phyloP scores from a whole-genome alignment of 2,113 vertebrate species.

The Cynoglossus semilaevis region DNA sequence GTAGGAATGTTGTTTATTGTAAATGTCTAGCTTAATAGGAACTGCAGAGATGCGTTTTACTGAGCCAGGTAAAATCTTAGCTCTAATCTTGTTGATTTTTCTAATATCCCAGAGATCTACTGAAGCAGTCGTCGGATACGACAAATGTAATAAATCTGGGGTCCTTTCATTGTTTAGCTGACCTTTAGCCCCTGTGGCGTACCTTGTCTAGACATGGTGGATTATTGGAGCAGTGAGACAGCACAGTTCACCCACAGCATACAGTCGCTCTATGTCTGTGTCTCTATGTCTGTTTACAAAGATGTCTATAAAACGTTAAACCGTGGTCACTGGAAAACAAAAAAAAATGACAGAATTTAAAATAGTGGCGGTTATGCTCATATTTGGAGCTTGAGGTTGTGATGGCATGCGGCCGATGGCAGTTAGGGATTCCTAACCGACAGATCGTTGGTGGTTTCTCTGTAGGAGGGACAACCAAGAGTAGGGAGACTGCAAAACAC shows the following conservation, averaged over 20 bases:
- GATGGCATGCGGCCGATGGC: slow-evolving; percentile 28
- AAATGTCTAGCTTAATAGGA: no score
- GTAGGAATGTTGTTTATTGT: no score
- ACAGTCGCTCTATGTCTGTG: not conserved
- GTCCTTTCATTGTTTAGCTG: slow-evolving; percentile 36
- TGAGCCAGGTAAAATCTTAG: no score
- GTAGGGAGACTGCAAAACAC: slow-evolving; percentile 28
- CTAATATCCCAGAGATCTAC: not conserved
- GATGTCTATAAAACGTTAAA: not conserved
- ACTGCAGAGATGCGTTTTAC: no score
- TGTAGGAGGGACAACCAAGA: slow-evolving; percentile 22
- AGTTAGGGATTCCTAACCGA: slow-evolving; percentile 23
- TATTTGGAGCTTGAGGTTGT: slow-evolving; percentile 10
- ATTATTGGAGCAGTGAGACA: slow-evolving; percentile 30
- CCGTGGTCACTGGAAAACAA: not conserved
- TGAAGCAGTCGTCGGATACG: not conserved
- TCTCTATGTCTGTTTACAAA: not conserved
- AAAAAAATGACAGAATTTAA: not conserved
- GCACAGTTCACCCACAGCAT: slow-evolving; percentile 9
- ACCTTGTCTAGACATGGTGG: slow-evolving; percentile 47
- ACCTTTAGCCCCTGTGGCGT: slow-evolving; percentile 49
- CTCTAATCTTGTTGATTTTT: no score
- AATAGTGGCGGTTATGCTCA: slow-evolving; percentile 1
- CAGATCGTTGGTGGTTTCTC: slow-evolving; percentile 46
- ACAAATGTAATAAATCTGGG: slow-evolving; percentile 32